Conservation (phyloP, 2,113 vertebrate genomes). For the Cephalopterus ornatus region DNA sequence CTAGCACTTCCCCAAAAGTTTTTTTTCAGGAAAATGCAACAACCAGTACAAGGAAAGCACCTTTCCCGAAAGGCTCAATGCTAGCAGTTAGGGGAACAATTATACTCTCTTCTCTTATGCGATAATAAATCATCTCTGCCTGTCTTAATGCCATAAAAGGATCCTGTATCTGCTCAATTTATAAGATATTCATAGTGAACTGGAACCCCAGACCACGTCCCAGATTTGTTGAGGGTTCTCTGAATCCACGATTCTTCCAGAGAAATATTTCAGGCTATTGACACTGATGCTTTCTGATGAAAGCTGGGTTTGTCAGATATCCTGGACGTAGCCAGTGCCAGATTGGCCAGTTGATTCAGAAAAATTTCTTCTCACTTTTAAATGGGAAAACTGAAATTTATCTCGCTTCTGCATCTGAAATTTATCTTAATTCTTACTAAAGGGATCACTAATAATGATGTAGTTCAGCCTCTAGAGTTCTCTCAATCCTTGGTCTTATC, state of each 20-base stretch:
- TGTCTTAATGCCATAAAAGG: background rate
- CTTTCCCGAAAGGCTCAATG: background rate
- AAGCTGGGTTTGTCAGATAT: background rate
- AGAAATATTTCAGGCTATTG: background rate
- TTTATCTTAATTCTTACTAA: background rate
- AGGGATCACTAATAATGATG: background rate
- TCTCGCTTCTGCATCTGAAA: background rate
- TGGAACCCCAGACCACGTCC: background rate
- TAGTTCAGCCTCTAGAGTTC: background rate
- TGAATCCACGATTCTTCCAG: background rate
- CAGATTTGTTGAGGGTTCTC: background rate
- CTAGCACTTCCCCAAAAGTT: background rate
- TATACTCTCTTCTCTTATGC: background rate
- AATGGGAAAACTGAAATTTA: background rate
- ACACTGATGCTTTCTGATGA: background rate
- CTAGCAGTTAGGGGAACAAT: background rate
- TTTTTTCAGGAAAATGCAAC: background rate
- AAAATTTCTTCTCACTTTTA: background rate
- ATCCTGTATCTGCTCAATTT: background rate
- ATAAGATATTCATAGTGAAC: background rate
- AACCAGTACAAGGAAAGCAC: background rate
- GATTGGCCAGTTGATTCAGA: background rate
- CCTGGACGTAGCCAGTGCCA: background rate
- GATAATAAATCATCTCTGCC: background rate
- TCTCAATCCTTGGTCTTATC: background rate